These are phyloP conservation scores for Galagoides demidoff DNA, from an alignment of 2,797 vertebrate species.

Conservation along the genomic window DNA sequence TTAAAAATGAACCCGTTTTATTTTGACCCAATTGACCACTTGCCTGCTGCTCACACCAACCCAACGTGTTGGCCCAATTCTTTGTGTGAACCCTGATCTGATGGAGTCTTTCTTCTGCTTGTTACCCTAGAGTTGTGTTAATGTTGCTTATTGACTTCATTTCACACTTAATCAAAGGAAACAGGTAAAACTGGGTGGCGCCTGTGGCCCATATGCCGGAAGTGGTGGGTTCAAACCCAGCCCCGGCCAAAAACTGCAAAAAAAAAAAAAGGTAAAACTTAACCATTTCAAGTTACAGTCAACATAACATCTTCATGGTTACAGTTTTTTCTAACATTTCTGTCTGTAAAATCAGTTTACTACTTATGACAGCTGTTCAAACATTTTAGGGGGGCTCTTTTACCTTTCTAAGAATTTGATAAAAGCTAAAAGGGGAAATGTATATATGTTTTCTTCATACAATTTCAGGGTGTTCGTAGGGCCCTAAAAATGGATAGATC, in stretches of 20 bases:
- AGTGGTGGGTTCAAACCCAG: too few relatives aligned
- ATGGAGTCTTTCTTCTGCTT: not conserved
- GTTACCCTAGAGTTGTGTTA: not conserved
- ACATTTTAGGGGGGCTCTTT: slow-evolving; percentile 26
- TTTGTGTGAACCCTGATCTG: not conserved
- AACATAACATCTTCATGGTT: slow-evolving; percentile 12
- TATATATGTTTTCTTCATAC: not conserved
- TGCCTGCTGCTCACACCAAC: not conserved
- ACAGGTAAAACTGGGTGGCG: not conserved
- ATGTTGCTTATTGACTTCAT: not conserved
- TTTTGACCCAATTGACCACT: slow-evolving; percentile 1
- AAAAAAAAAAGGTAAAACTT: too few relatives aligned
- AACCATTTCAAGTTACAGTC: not conserved
- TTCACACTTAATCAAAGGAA: slow-evolving; percentile 30
- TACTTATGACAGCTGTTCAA: not conserved
- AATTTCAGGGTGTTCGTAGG: not conserved
- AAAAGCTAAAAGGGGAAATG: not conserved
- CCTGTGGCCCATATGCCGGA: too few relatives aligned
- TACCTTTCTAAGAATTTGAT: slow-evolving; percentile 32
- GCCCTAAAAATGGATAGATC: not conserved
- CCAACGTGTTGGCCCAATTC: not conserved
- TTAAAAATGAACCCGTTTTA: slow-evolving; percentile 45
- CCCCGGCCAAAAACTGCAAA: too few relatives aligned
- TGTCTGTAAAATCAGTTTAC: slow-evolving; percentile 9
- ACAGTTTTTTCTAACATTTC: not conserved